Evolutionary conservation across 1,140 invertebrate genomes (phyloP).

Genomic region (Linepithema humile): DNA sequence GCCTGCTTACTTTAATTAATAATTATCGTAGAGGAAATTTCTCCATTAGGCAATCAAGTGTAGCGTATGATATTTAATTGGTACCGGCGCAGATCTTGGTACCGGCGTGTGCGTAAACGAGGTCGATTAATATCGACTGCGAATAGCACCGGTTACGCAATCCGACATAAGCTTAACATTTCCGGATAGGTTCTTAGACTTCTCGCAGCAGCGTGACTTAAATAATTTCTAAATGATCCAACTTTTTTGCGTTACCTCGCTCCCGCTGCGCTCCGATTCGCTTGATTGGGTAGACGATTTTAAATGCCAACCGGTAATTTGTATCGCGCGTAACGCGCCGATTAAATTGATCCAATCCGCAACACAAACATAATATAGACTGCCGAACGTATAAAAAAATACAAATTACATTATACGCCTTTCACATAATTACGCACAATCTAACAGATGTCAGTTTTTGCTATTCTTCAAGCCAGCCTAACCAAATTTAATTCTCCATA

Average conservation of each 20-base stretch:
- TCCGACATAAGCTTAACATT: conserved; percentile 13
- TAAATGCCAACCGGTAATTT: conserved; percentile 48
- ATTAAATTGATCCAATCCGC: conserved; percentile 22
- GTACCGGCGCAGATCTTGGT: too few species aligned
- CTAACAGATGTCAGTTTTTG: not conserved
- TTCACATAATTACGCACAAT: not conserved
- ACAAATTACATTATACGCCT: not conserved
- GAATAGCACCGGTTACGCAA: conserved; percentile 30
- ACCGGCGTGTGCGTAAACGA: too few species aligned
- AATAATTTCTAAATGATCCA: conserved; percentile 25
- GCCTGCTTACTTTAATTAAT: not conserved
- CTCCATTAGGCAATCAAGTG: conserved; percentile 23
- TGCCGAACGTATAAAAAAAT: conserved; percentile 3
- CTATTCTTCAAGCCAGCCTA: not conserved
- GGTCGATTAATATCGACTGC: conserved; percentile 31
- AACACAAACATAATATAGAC: conserved; percentile 7
- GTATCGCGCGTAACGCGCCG: conserved; percentile 17
- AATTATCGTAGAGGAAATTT: conserved; percentile 40
- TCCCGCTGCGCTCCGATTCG: conserved; percentile 40
- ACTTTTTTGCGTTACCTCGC: conserved; percentile 1
- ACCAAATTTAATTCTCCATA: not conserved
- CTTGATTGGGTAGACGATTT: conserved; percentile 44
- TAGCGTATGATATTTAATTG: conserved; percentile 49
- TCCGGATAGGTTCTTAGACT: conserved; percentile 8
- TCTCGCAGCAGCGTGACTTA: not conserved